Evolutionary conservation across 2,888 invertebrate genomes (phyloP), one percentile per base, ranked within the genome.

Genomic region (Euproctis similis): DNA sequence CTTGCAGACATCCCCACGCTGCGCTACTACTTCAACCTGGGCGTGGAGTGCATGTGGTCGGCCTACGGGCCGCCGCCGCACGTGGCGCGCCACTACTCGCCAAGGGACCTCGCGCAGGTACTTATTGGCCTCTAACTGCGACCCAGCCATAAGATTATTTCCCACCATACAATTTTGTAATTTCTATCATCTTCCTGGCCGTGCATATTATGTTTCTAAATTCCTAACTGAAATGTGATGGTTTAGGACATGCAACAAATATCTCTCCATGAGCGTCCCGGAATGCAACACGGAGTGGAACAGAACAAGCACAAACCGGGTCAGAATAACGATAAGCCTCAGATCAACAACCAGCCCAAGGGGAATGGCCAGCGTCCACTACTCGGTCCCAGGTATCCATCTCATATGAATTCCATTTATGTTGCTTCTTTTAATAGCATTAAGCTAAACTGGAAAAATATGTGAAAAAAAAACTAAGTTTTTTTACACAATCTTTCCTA

Each of bases 1-100:
- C n/a, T n/a, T 14, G 4, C 14, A 75, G 90, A 91, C 55, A 72
- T 88, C 25, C 67, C 85, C 7, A 89, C 90, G 4, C 66, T 90
- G 36, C 86, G 89, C 34, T 90, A 87, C 59, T 91, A 88, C 68
- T 91, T 87, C 73, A 91, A 91, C 64, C 68, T 90, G 53, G 90
- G 91, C 47, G 72, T 89, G 43, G 89, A 90, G 36, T 86, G 75
- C 51, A 68, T 75, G 74, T 80, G 75, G 80, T 66, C 74, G 7
- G 59, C 67, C 10, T 78, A 74, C 64, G 76, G 75, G 1, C 62
- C 65, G n/a, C 70, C 70, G 37, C 55, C 49, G 24, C 53, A 37
- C 23, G 44, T 50, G 4, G 63, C 64, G 26, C 39, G 62, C 0
- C 59, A 63, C 56, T 66, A 67, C 65, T 52, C 65, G 21, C 57